Evolutionary conservation across 2,113 vertebrate species (phyloP), one percentile per base, ranked within the genome.

Genomic region (Meles meles): DNA sequence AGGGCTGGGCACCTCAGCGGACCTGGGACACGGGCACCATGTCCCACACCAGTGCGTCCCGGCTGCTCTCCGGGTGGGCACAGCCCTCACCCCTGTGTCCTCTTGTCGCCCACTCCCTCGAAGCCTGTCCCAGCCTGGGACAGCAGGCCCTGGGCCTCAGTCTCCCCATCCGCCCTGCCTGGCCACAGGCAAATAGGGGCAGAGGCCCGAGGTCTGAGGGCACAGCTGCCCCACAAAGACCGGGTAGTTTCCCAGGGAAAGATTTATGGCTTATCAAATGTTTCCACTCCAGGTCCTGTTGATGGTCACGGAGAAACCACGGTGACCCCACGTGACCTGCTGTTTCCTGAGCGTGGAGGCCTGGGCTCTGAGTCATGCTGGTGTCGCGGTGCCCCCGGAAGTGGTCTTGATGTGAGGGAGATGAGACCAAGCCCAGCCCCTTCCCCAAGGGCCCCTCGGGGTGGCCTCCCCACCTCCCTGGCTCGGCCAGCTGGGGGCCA

Each of bases 371-470:
- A 96, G 77, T 69, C 34, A 61, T 18, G 23, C 59, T 34, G 49
- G 7, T 15, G 1, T 47, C 65, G 5, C 0, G 0, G 42, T 9
- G 21, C 23, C 37, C 52, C 67, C 6, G 21, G 29, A 44, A 17
- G 82, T 31, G 52, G 71, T 59, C 18, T 20, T 18, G 55, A 80
- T 27, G 7, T 4, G 42, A 71, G 12, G 20, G 29, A 20, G 2
- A 0, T 0, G 3, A 42, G 49, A 37, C 88, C 7, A 0, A 37
- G 79, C 79, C 52, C 15, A 1, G 21, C 2, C 55, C 59, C n/a
- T 77, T 55, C 20, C 34, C 37, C 5, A n/a, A 69, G n/a, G 47
- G 13, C 20, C 34, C 8, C 0, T 8, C 47, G 12, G 76, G 31
- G 44, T 34, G 44, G 47, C 18, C 31, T 10, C 17, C 31, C 27